Evolutionary conservation across 2,888 invertebrate genomes (phyloP).

Genomic region (Drosophila pullipes): DNA sequence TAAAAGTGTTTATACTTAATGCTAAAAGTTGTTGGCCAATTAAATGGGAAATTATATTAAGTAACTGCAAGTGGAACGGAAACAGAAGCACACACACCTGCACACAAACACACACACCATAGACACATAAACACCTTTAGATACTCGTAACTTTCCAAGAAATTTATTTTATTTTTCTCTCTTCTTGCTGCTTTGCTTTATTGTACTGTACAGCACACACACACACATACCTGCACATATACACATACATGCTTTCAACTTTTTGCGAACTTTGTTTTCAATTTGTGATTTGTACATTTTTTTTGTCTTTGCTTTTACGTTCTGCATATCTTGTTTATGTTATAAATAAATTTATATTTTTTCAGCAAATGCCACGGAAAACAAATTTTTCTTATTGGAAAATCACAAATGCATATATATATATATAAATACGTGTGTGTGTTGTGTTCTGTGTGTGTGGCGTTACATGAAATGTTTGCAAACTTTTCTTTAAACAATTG

Average conservation of each 20-base stretch:
- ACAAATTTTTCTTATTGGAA: slow-evolving; percentile 18
- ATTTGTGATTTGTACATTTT: slow-evolving; percentile 21
- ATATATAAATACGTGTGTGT: not conserved
- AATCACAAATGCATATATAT: not conserved
- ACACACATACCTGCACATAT: not conserved
- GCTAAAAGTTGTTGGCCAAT: not conserved
- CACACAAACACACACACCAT: not conserved
- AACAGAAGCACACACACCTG: not conserved
- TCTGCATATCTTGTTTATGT: slow-evolving; percentile 63
- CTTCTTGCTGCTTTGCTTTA: slow-evolving; percentile 19
- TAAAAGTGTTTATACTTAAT: not conserved
- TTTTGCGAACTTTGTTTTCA: slow-evolving; percentile 47
- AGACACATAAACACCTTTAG: not conserved
- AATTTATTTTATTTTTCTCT: slow-evolving; percentile 25
- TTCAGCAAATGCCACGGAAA: slow-evolving; percentile 46
- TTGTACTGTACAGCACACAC: slow-evolving; percentile 28
- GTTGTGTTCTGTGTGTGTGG: slow-evolving; percentile 1
- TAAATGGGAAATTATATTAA: not conserved
- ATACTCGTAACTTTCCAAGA: slow-evolving; percentile 31
- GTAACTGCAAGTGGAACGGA: slow-evolving; percentile 1
- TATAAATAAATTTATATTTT: slow-evolving; percentile 67
- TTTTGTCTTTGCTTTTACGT: slow-evolving; percentile 26
- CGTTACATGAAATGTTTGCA: slow-evolving; percentile 32
- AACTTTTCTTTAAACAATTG: slow-evolving; percentile 52
- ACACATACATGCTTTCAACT: slow-evolving; percentile 23